These are phyloP conservation scores for Ametastegia equiseti DNA, from an alignment of 2,888 invertebrate species.

Conservation along the genomic window DNA sequence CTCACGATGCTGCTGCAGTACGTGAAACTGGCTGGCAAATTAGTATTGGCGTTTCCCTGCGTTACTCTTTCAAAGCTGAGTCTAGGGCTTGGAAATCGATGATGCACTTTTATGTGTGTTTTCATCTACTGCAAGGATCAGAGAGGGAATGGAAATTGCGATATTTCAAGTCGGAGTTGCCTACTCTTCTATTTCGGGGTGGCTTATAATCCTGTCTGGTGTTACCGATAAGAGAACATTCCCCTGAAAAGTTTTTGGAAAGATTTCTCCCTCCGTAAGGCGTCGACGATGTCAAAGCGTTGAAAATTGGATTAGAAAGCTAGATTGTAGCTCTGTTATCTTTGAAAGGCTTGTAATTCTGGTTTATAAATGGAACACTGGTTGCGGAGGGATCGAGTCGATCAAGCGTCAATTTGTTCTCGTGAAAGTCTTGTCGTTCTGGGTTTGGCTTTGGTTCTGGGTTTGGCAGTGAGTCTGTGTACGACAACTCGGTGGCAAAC, in stretches of 20 bases:
- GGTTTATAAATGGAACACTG: slow-evolving; percentile 14
- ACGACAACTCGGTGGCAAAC: slow-evolving; percentile 28
- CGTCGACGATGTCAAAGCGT: not conserved
- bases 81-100: not conserved
- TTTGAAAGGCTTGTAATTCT: not conserved
- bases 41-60: slow-evolving; percentile 3
- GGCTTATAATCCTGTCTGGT: slow-evolving; percentile 32
- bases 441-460: not conserved
- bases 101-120: not conserved
- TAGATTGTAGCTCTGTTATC: not conserved
- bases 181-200: slow-evolving; percentile 1
- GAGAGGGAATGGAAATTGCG: not conserved
- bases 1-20: not conserved
- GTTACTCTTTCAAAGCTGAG: not conserved
- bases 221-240: not conserved
- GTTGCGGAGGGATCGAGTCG: not conserved
- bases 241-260: not conserved
- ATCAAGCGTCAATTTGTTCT: slow-evolving; percentile 28
- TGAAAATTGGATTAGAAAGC: slow-evolving; percentile 9
- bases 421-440: slow-evolving; percentile 28
- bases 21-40: not conserved
- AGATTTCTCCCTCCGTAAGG: not conserved
- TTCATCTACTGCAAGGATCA: no score
- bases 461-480: not conserved
- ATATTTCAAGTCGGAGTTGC: slow-evolving; percentile 8